Base-by-base conservation (phyloP, 2,888 invertebrate species). In the Tupiocoris notatus region DNA sequence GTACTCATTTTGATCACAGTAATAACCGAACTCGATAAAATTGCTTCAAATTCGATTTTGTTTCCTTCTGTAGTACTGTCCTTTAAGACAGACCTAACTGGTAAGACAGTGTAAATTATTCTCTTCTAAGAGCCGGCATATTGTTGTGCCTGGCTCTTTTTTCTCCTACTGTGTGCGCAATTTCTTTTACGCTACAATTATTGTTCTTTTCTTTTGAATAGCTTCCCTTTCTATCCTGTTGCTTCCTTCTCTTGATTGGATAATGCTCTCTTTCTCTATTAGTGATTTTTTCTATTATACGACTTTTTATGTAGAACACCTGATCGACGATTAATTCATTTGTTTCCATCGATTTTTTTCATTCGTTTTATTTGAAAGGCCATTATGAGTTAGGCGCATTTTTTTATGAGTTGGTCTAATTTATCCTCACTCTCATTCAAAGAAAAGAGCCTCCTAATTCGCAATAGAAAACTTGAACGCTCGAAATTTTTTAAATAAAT, bases 11-110 rank as follows among this genome's bases (percentile, higher is more conserved):
- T 39, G 39, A 39, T 39, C 39, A 39, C 39, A 39, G 39, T 39
- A 39, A 3, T 39, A 39, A 39, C 12, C 39, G 39, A 39, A 39
- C 39, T 39, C 39, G 39, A 39, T 39, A 39, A 39, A 39, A 67
- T 1, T 67, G 67, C 67, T 67, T 67, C 67, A 67, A 67, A 67
- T 67, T 22, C 22, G 1, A 70, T 73, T 73, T 59, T 65, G 24
- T 61, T 73, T 63, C 58, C 73, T 63, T 73, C 54, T 73, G 62
- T 73, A 73, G 73, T 73, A 73, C 62, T 73, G 73, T 73, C 73
- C 73, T 25, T 62, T 73, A 73, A 73, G 73, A 73, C 73, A 73
- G 73, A 73, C 39, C 62, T 73, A 62, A 73, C 25, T 24, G 73
- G 73, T 73, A 73, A 73, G 73, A 71, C 61, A 73, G 73, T 63